These are phyloP conservation scores for Kryptolebias ocellatus DNA, from an alignment of 2,797 vertebrate genomes.

Conservation along the genomic window DNA sequence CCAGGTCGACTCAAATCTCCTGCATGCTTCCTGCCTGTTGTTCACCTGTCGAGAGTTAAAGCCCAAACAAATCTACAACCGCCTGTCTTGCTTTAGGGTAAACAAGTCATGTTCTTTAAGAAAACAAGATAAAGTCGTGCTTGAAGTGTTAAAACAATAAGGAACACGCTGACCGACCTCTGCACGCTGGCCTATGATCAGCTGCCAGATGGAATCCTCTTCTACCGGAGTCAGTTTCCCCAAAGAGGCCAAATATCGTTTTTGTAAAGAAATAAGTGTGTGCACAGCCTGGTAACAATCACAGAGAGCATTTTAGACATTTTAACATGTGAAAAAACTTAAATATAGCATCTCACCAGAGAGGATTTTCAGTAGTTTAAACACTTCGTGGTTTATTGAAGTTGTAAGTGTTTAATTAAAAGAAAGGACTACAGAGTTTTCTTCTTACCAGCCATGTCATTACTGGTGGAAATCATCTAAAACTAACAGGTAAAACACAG, in stretches of 20 bases:
- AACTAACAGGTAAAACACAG: no score
- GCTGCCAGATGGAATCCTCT: constrained; percentile 93
- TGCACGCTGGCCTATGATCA: constrained; percentile 93
- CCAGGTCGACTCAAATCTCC: constrained; percentile 89
- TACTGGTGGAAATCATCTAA: no score
- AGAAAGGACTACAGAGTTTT: no score
- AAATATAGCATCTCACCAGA: no score
- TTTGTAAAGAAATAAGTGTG: constrained; percentile 90
- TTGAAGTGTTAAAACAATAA: background rate
- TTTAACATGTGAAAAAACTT: no score
- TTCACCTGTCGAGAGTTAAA: constrained; percentile 79
- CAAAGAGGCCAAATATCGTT: constrained; percentile 85
- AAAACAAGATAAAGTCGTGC: background rate
- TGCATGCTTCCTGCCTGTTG: constrained; percentile 85
- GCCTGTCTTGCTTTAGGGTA: background rate
- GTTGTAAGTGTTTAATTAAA: no score
- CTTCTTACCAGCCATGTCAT: no score
- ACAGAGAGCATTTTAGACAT: background rate
- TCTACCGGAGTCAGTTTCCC: constrained; percentile 88
- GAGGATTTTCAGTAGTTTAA: no score
- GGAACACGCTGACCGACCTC: constrained; percentile 80
- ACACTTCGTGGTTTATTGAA: no score
- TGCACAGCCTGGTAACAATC: constrained; percentile 87
- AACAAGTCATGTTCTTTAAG: constrained; percentile 7
- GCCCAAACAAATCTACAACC: constrained; percentile 1